phyloP scores from a whole-genome alignment of 37 sponge, comb jelly and placozoan species.

The Spongilla lacustris region DNA sequence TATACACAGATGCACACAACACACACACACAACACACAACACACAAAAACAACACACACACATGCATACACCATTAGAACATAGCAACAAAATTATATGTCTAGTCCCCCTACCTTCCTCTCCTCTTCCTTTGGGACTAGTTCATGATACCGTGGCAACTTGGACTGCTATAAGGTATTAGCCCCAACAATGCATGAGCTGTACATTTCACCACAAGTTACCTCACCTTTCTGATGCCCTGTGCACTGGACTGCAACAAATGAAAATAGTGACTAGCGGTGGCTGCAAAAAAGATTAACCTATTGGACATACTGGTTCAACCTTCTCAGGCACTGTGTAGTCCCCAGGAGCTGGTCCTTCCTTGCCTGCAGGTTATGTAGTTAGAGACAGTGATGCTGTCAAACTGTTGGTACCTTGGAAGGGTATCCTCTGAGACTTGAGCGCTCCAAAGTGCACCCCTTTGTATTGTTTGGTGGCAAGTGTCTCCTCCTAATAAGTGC shows the following conservation, averaged over 20 bases:
- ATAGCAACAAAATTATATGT: too few species aligned
- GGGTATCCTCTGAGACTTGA: constrained; percentile 55
- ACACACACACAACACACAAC: not conserved
- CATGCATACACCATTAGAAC: too few species aligned
- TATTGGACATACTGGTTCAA: not conserved
- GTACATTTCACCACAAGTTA: not conserved
- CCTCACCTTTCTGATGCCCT: not conserved
- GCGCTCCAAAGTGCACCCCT: constrained; percentile 83
- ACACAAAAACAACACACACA: not conserved
- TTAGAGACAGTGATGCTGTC: not conserved
- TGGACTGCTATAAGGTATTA: not conserved
- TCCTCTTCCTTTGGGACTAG: constrained; percentile 68
- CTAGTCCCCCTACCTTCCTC: constrained; percentile 70
- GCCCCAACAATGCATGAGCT: not conserved
- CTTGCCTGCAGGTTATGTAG: constrained; percentile 3
- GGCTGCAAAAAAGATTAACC: not conserved
- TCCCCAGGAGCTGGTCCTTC: constrained; percentile 89
- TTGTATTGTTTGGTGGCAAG: constrained; percentile 77
- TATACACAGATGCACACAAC: too few species aligned
- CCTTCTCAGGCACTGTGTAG: constrained; percentile 31
- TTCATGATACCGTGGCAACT: constrained; percentile 90
- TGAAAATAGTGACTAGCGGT: not conserved
- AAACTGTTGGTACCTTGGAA: constrained; percentile 47
- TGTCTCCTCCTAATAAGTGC: constrained; percentile 32
- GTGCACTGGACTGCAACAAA: not conserved